A percentile compares a stretch with the other conserved stretches of the same genome.
Conservation (phyloP, 2,888 invertebrate species). For the Buathra laborator region DNA sequence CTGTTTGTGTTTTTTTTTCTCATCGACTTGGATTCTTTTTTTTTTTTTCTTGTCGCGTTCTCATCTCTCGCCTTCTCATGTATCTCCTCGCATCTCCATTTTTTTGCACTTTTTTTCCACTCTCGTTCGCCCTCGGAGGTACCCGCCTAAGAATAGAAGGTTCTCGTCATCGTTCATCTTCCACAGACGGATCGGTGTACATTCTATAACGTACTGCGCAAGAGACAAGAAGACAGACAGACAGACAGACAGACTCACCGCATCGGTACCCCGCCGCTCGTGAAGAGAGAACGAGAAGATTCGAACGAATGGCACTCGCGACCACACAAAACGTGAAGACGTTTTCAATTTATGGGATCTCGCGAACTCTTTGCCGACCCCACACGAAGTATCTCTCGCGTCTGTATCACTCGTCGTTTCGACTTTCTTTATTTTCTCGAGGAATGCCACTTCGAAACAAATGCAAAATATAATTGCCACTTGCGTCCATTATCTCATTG, state of each 20-base stretch:
- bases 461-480: conserved; percentile 45
- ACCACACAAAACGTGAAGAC: conserved; percentile 24
- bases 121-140: conserved; percentile 10
- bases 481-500: conserved; percentile 21
- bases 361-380: conserved; percentile 15
- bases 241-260: conserved; percentile 12
- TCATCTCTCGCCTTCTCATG: conserved; percentile 24
- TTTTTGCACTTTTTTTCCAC: conserved; percentile 34
- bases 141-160: conserved; percentile 57
- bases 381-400: conserved; percentile 36
- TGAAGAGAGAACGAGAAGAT: background rate
- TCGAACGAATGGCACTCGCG: conserved; percentile 14
- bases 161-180: conserved; percentile 61
- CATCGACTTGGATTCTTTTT: background rate
- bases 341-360: conserved; percentile 45
- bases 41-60: conserved; percentile 34
- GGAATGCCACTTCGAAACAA: conserved; percentile 16
- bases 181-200: conserved; percentile 41
- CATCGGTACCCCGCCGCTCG: background rate
- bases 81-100: background rate
- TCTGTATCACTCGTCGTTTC: conserved; percentile 5
- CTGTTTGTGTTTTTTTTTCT: background rate
- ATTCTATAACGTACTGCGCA: conserved; percentile 28
- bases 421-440: background rate
- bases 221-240: background rate